A percentile compares a stretch with the other conserved stretches of the same genome.
Conservation (phyloP, 1,140 invertebrate species). For the Drosophila funebris region DNA sequence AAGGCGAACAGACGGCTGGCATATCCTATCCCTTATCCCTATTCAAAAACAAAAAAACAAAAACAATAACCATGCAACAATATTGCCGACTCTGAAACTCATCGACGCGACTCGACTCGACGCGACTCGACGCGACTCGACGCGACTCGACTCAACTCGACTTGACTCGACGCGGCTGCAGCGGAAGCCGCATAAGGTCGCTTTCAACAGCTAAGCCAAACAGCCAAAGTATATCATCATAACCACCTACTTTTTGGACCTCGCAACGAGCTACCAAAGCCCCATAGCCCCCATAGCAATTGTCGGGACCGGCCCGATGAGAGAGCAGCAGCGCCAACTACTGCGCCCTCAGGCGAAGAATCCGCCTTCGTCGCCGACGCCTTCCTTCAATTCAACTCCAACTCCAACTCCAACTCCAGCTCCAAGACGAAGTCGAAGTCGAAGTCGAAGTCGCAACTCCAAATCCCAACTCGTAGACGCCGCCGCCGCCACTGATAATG, state of each 20-base stretch:
- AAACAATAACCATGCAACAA: conserved; percentile 74
- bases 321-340: conserved; percentile 42
- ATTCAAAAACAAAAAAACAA: conserved; percentile 13
- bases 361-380: not conserved
- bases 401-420: conserved; percentile 14
- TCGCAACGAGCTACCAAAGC: conserved; percentile 1
- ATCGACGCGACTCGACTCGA: conserved; percentile 15
- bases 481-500: conserved; percentile 64
- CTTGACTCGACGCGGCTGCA: conserved; percentile 12
- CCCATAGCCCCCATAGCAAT: conserved; percentile 21
- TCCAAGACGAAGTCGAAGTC: not conserved
- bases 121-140: no score
- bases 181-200: conserved; percentile 60
- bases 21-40: conserved; percentile 44
- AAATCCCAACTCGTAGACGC: conserved; percentile 38
- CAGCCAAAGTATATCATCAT: conserved; percentile 77
- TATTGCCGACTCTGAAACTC: conserved; percentile 56
- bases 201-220: conserved; percentile 65
- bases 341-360: conserved; percentile 27
- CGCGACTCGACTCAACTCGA: no score
- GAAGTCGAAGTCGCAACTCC: conserved; percentile 1
- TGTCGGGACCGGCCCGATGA: conserved; percentile 26
- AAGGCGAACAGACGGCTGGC: conserved; percentile 14
- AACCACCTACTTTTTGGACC: conserved; percentile 72
- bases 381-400: not conserved